Conservation (phyloP, 2,113 vertebrate species). For the Tenrec ecaudatus region DNA sequence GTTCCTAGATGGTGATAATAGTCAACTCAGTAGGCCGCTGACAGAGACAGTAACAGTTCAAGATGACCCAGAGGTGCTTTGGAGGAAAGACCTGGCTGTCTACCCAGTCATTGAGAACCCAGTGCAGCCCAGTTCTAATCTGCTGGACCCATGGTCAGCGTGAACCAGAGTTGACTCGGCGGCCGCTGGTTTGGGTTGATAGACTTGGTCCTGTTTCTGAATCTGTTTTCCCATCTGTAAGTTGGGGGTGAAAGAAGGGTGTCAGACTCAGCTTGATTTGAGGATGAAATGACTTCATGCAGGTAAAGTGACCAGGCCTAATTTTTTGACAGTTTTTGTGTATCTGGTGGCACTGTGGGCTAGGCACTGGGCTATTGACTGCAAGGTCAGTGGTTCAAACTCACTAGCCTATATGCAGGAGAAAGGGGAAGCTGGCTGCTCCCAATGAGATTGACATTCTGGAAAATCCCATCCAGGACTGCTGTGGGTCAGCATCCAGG, state of each 20-base stretch:
- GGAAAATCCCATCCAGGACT: no score
- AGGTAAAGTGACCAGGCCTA: not conserved
- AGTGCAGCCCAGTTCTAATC: not conserved
- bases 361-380: no score
- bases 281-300: not conserved
- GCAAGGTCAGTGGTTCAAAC: no score
- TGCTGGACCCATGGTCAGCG: not conserved
- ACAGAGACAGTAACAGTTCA: not conserved
- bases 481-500: no score
- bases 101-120: not conserved
- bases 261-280: not conserved
- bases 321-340: not conserved
- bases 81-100: not conserved
- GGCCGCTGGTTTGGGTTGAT: not conserved
- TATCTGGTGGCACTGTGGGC: no score
- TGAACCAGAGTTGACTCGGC: not conserved
- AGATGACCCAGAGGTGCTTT: not conserved
- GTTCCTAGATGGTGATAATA: not conserved
- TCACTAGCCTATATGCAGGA: no score
- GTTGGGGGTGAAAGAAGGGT: slow-evolving; percentile 6
- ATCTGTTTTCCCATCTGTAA: slow-evolving; percentile 27
- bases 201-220: not conserved
- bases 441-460: no score
- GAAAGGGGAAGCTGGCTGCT: no score
- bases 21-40: not conserved